Conservation (phyloP, 2,797 vertebrate species). For the Heliangelus exortis region DNA sequence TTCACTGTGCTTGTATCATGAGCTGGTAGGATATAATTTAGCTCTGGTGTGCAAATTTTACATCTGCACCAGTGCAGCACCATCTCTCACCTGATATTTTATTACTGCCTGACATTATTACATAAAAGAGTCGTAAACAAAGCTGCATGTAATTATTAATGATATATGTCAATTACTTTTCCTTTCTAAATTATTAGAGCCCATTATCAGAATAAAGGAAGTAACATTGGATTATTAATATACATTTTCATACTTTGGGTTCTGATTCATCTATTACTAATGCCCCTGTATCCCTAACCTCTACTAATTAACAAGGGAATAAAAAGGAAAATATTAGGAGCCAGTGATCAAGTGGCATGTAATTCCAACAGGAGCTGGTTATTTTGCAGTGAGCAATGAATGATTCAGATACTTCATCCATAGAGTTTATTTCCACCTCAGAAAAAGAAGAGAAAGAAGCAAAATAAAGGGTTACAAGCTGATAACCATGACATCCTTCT, state of each 20-base stretch:
- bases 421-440: background rate
- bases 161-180: background rate
- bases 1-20: background rate
- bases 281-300: rapidly evolving
- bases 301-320: background rate
- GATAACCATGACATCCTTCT: background rate
- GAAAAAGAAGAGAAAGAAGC: background rate
- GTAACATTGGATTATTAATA: background rate
- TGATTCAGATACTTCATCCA: background rate
- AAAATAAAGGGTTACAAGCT: background rate
- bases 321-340: background rate
- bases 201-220: background rate
- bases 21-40: background rate
- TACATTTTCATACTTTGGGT: background rate
- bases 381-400: background rate
- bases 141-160: background rate
- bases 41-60: background rate
- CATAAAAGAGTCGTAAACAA: background rate
- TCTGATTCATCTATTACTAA: background rate
- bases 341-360: background rate
- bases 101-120: background rate
- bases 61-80: background rate
- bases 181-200: background rate
- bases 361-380: background rate
- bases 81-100: background rate